A percentile compares a stretch with the other conserved stretches of the same genome.
Conservation (phyloP, 2,113 vertebrate species). For the Lagopus muta region DNA sequence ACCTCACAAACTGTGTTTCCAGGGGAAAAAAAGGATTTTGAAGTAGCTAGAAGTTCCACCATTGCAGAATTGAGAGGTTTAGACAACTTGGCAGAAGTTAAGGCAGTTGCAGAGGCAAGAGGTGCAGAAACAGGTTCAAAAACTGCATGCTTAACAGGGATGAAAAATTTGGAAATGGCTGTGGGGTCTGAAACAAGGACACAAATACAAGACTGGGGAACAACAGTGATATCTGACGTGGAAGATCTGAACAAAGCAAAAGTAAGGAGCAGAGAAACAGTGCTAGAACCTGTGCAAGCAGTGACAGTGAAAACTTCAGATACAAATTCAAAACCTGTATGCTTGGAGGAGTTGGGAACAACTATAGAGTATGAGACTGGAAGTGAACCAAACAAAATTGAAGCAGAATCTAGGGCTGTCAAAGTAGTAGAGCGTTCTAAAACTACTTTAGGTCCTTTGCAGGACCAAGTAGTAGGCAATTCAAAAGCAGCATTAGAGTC, state of each 20-base stretch:
- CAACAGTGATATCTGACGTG: background rate
- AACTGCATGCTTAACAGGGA: background rate
- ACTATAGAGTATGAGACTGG: background rate
- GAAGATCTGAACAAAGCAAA: background rate
- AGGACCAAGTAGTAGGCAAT: background rate
- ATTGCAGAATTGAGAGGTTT: background rate
- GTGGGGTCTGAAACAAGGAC: background rate
- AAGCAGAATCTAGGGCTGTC: background rate
- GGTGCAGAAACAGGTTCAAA: background rate
- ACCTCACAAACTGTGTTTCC: background rate
- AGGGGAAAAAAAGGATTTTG: background rate
- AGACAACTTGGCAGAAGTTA: background rate
- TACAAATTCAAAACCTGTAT: background rate
- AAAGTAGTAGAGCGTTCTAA: background rate
- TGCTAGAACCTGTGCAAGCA: background rate
- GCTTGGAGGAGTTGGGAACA: background rate
- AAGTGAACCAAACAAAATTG: background rate
- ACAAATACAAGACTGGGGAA: background rate
- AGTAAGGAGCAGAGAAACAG: background rate
- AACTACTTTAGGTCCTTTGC: background rate
- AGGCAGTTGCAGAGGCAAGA: background rate
- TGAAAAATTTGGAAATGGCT: background rate
- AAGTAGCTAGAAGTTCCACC: background rate
- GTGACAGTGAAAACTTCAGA: background rate
- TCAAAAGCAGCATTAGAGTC: background rate